phyloP scores from a whole-genome alignment of 2,797 vertebrate species.

The Smutsia temminckii region DNA sequence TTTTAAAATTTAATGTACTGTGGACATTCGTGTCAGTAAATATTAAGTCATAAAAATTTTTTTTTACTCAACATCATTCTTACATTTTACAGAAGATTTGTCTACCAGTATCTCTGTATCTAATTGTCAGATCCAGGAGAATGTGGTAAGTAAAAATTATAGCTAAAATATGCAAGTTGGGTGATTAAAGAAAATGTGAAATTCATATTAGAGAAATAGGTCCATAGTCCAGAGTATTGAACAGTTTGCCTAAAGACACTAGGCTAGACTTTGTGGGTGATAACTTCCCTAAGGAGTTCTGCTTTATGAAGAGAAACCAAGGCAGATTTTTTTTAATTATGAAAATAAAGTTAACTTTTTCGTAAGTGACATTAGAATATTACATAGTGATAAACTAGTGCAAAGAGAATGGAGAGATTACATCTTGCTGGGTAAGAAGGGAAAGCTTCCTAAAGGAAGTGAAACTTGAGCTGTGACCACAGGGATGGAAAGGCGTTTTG shows the following conservation, averaged over 20 bases:
- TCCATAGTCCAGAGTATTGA: not conserved
- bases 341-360: constrained; percentile 44
- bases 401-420: not conserved
- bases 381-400: not conserved
- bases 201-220: constrained; percentile 13
- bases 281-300: not conserved
- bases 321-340: constrained; percentile 26
- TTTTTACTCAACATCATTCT: constrained; percentile 54
- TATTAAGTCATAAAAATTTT: constrained; percentile 58
- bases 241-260: not conserved
- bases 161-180: not conserved
- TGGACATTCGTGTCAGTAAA: not conserved
- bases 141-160: constrained; percentile 91
- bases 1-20: constrained; percentile 18
- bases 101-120: constrained; percentile 98
- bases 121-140: constrained; percentile 98
- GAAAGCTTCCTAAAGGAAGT: not conserved
- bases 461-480: not conserved
- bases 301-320: constrained; percentile 7
- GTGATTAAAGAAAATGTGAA: constrained; percentile 40
- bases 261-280: not conserved
- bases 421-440: not conserved
- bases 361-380: not conserved
- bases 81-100: constrained; percentile 91
- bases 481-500: not conserved